Evolutionary conservation across 1,140 invertebrate genomes (phyloP), one percentile per base, ranked within the genome.

Genomic region (Mercenaria mercenaria): DNA sequence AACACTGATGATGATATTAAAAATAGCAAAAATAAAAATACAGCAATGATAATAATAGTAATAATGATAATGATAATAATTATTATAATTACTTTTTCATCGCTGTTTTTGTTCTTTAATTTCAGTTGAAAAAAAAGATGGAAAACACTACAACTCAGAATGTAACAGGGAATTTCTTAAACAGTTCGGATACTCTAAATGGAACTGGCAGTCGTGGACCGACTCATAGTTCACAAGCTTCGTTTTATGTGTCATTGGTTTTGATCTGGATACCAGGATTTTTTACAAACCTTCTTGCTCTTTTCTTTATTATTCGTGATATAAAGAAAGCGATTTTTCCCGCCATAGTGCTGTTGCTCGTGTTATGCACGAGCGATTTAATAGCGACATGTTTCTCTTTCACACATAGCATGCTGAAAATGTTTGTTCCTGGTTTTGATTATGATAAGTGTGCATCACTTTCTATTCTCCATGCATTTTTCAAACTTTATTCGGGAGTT

Each of bases 291-390:
- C 18, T 52, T 10, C 29, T 89, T 15, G 77, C 80, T 6, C 26
- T 89, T 20, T 43, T 47, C 29, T 76, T 89, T 41, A 89, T 89
- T 26, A 82, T 83, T 10, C 43, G 80, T 41, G 88, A 89, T 43
- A 52, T 89, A 34, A 52, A 61, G 64, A 82, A 89, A 81, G 88
- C 88, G 1, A 26, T 89, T 11, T 89, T 89, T 56, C 88, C 88
- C 0, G 88, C 88, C 10, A 82, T 89, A 32, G 11, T 89, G 1
- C 56, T 89, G 11, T 67, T 89, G 18, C 50, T 82, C 11, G 88
- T 89, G 11, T 47, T 89, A 13, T 89, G 88, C 61, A 4, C 26
- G 10, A 43, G 32, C n/a, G 87, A 89, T n/a, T 56, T 89, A 15
- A 72, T 41, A 11, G 87, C 87, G 15, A 61, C 82, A 3, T 34